Evolutionary conservation across 1,140 invertebrate species (phyloP), one percentile per base, ranked within the genome.

Genomic region (Sitobion miscanthi): DNA sequence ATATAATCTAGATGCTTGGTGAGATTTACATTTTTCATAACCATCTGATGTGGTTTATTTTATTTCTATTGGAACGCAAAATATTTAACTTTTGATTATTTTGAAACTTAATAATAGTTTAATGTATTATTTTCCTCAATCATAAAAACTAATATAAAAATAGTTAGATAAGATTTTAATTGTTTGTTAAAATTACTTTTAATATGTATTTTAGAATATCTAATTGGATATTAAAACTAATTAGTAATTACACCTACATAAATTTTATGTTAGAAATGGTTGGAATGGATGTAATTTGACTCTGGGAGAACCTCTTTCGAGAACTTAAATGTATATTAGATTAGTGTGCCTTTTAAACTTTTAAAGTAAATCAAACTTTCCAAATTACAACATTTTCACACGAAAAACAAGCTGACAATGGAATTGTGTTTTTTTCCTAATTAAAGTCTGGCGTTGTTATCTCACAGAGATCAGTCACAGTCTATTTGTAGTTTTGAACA

Each of bases 401-500:
- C 52, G 87, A 57, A 57, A 54, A 89, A 89, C 52, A 20, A 57
- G 88, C 49, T 57, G 35, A 89, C 88, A 89, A 89, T 38, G 49
- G 88, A 57, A 89, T 38, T 54, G 87, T 89, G n/a, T n/a, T 89
- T 89, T 85, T 89, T 89, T 57, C 9, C 88, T 89, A 89, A 89
- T 89, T 89, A 89, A 54, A 89, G 52, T 57, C 88, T 54, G 30
- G 35, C 23, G 88, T 42, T 89, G 87, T 89, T 89, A 89, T 89
- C 88, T 89, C 52, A 20, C 35, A 57, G 49, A 54, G 88, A 89
- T 89, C 88, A 57, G 88, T 89, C 88, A 57, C 88, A 57, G 88
- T 89, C 88, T 54, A 89, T 89, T 89, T 89, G 35, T 89, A 89
- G 88, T 89, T 89, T 57, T 38, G 35, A 89, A 89, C 52, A 89